Percentiles rank a stretch among this genome's conserved stretches.
Evolutionary conservation across 2,888 invertebrate genomes (phyloP).

Genomic region (Arctia plantaginis): DNA sequence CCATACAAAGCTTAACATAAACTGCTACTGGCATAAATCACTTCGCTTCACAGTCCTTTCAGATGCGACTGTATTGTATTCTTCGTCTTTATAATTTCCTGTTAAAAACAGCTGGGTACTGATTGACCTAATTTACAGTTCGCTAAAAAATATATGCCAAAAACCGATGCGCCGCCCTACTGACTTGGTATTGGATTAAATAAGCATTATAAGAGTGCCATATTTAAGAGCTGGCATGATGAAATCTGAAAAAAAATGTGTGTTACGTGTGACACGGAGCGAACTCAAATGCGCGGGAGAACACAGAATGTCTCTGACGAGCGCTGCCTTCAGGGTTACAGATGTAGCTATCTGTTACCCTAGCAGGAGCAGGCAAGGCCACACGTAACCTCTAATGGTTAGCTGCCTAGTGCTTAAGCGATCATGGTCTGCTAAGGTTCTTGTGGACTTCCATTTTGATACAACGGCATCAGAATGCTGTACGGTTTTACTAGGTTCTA

Average conservation of each 20-base stretch:
- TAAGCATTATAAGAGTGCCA: not conserved
- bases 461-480: not conserved
- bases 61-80: slow-evolving; percentile 4
- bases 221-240: not conserved
- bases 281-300: not conserved
- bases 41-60: not conserved
- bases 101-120: slow-evolving; percentile 53
- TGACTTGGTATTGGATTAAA: not conserved
- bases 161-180: not conserved
- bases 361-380: too few species aligned
- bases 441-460: too few species aligned
- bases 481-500: not conserved
- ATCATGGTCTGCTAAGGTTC: too few species aligned
- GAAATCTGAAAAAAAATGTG: not conserved
- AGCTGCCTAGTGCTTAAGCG: too few species aligned
- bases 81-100: slow-evolving; percentile 46
- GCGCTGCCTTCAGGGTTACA: not conserved
- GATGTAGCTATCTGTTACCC: too few species aligned
- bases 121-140: slow-evolving; percentile 58
- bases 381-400: too few species aligned
- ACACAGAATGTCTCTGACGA: not conserved
- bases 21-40: not conserved
- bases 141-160: slow-evolving; percentile 17
- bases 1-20: not conserved
- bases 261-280: not conserved